phyloP scores from a whole-genome alignment of 1,140 invertebrate genomes.

The Hetaerina americana region DNA sequence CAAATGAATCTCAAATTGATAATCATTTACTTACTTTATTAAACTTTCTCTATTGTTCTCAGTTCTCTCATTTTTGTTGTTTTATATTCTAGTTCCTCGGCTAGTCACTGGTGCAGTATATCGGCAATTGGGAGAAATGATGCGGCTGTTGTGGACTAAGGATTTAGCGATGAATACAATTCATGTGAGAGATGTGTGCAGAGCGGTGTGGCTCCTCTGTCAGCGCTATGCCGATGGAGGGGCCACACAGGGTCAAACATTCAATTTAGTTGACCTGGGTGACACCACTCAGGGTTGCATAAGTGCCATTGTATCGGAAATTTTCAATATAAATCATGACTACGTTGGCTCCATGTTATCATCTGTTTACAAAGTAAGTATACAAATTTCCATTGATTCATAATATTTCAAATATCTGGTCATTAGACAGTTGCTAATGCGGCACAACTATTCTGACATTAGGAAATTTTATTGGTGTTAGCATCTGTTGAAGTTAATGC shows the following conservation, averaged over 20 bases:
- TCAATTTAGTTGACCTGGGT: constrained; percentile 71
- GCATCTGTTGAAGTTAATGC: no score
- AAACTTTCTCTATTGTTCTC: no score
- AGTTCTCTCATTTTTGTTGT: constrained; percentile 18
- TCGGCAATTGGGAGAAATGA: constrained; percentile 73
- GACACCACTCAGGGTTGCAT: constrained; percentile 71
- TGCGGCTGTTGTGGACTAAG: constrained; percentile 81
- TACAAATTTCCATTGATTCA: constrained; percentile 7
- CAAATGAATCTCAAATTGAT: no score
- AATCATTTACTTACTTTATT: no score
- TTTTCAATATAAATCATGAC: constrained; percentile 76
- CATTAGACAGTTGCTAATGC: no score
- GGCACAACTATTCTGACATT: no score
- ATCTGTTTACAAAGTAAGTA: constrained; percentile 56
- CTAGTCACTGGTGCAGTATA: constrained; percentile 77
- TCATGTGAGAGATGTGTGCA: constrained; percentile 67
- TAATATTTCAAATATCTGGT: background rate
- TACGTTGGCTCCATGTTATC: constrained; percentile 71
- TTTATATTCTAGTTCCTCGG: constrained; percentile 49
- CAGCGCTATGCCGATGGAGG: constrained; percentile 33
- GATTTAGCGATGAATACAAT: constrained; percentile 77
- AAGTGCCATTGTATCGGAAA: constrained; percentile 59
- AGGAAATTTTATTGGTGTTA: no score
- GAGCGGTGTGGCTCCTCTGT: constrained; percentile 49
- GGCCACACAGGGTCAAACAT: constrained; percentile 41